A percentile compares a stretch with the other conserved stretches of the same genome.
phyloP scores from a whole-genome alignment of 2,797 vertebrate genomes.

The Lithobates sylvaticus region DNA sequence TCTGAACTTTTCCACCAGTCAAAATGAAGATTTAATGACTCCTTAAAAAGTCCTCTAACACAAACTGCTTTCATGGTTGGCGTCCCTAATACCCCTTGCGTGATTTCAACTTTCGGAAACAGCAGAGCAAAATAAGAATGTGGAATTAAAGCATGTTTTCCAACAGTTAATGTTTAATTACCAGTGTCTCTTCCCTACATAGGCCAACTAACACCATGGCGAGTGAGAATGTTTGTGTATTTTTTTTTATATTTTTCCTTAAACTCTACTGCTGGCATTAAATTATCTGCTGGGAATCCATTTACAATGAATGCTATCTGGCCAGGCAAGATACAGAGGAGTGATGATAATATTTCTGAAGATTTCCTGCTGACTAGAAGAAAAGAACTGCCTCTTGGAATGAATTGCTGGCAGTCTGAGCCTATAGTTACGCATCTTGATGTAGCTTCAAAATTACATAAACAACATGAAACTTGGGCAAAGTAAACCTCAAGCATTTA shows the following conservation, averaged over 20 bases:
- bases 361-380: conserved; percentile 63
- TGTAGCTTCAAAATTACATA: conserved; percentile 68
- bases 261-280: conserved; percentile 48
- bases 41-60: conserved; percentile 53
- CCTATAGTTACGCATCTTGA: conserved; percentile 63
- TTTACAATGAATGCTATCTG: conserved; percentile 62
- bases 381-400: conserved; percentile 69
- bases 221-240: conserved; percentile 59
- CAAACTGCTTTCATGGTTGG: conserved; percentile 59
- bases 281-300: conserved; percentile 59
- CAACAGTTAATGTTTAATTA: conserved; percentile 59
- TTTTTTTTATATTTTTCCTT: conserved; percentile 31
- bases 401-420: conserved; percentile 64
- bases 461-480: conserved; percentile 57
- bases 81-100: conserved; percentile 35
- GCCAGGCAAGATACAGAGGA: conserved; percentile 55
- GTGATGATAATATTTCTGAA: conserved; percentile 65
- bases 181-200: conserved; percentile 39
- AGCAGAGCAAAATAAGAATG: conserved; percentile 9
- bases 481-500: conserved; percentile 42
- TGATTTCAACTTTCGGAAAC: conserved; percentile 44
- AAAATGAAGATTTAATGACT: conserved; percentile 61
- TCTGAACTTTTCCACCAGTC: conserved; percentile 43
- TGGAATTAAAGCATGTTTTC: conserved; percentile 49
- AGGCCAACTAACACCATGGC: conserved; percentile 62